phyloP scores from a whole-genome alignment of 2,797 vertebrate species.

The Melopsittacus undulatus region DNA sequence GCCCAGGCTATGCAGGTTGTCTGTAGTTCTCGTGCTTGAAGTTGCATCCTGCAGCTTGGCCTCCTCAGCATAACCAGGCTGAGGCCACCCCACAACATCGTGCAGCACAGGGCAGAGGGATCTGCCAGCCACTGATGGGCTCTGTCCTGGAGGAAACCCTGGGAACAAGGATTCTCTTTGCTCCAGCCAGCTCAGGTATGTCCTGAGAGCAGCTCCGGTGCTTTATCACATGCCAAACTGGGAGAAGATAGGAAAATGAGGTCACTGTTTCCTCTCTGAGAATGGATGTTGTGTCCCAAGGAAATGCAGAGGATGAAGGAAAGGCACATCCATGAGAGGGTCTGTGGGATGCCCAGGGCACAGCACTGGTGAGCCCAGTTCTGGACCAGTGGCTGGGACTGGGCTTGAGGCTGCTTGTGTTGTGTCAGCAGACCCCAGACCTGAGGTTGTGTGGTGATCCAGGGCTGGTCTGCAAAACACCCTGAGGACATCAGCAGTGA shows the following conservation, averaged over 20 bases:
- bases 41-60: background rate
- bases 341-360: no score
- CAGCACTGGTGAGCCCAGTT: background rate
- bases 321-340: accelerated
- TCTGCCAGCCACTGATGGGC: background rate
- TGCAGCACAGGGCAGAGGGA: background rate
- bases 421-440: background rate
- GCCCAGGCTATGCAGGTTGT: background rate
- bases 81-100: accelerated
- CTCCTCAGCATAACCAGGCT: background rate
- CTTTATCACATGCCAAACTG: background rate
- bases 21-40: background rate
- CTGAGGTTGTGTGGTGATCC: background rate
- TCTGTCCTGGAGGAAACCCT: background rate
- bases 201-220: background rate
- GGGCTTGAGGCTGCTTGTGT: background rate
- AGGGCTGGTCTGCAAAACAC: background rate
- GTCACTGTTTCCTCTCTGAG: background rate
- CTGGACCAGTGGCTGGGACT: background rate
- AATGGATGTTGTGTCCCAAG: background rate
- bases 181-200: background rate
- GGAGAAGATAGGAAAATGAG: background rate
- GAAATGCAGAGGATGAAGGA: background rate
- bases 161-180: background rate
- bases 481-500: background rate